Conservation (phyloP, 1,140 invertebrate genomes). For the Psilanteris sp. region DNA sequence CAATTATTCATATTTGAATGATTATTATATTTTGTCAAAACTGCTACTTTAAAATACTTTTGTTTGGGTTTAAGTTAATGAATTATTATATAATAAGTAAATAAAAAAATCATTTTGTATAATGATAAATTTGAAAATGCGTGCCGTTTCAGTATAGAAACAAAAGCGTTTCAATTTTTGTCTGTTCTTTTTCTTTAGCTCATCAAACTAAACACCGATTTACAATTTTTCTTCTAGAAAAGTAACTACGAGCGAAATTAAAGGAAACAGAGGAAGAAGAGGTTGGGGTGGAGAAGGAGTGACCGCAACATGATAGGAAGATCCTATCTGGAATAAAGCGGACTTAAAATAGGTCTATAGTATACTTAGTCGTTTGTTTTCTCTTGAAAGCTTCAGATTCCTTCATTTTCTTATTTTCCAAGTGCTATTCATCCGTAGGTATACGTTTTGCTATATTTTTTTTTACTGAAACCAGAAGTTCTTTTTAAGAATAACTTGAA, state of each 20-base stretch:
- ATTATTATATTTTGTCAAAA: no score
- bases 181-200: slow-evolving; percentile 23
- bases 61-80: no score
- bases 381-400: slow-evolving; percentile 18
- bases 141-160: no score
- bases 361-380: slow-evolving; percentile 35
- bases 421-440: slow-evolving; percentile 25
- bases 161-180: no score
- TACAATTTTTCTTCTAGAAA: slow-evolving; percentile 8
- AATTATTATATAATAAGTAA: no score
- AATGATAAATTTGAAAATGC: no score
- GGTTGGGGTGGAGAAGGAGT: background rate
- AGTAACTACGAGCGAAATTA: slow-evolving; percentile 7
- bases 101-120: no score
- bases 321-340: slow-evolving; percentile 14
- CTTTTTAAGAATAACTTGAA: slow-evolving; percentile 12
- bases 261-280: slow-evolving; percentile 6
- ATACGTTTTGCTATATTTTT: slow-evolving; percentile 6
- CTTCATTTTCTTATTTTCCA: slow-evolving; percentile 14
- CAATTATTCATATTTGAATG: no score
- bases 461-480: slow-evolving; percentile 10
- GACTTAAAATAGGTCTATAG: slow-evolving; percentile 27
- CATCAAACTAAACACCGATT: slow-evolving; percentile 34
- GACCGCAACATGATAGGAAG: background rate
- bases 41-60: no score